phyloP scores from a whole-genome alignment of 2,113 vertebrate species.

The Noctilio leporinus region DNA sequence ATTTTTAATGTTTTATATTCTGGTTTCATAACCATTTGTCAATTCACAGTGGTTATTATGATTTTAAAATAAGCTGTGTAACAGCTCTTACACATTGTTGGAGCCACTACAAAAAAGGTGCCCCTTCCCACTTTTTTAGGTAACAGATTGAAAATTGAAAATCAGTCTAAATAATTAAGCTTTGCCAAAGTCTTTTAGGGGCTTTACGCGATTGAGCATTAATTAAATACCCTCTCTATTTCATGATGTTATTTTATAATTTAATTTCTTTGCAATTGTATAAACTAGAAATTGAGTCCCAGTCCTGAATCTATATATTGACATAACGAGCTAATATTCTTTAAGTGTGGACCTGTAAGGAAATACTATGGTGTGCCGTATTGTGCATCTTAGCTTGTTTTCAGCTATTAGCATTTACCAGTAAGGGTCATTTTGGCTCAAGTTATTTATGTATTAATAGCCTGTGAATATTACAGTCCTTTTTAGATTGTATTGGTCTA shows the following conservation, averaged over 20 bases:
- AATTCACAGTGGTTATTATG: conserved; percentile 39
- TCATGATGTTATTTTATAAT: conserved; percentile 61
- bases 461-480: conserved; percentile 85
- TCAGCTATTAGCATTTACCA: conserved; percentile 82
- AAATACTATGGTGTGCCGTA: conserved; percentile 79
- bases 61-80: conserved; percentile 57
- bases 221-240: conserved; percentile 56
- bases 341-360: conserved; percentile 75
- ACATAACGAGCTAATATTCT: conserved; percentile 73
- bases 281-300: conserved; percentile 63
- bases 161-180: conserved; percentile 50
- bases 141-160: conserved; percentile 46
- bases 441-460: conserved; percentile 86
- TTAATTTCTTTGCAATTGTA: conserved; percentile 62
- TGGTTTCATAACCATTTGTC: conserved; percentile 19
- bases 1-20: conserved; percentile 54
- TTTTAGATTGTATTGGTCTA: conserved; percentile 87
- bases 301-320: conserved; percentile 74
- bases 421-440: conserved; percentile 78
- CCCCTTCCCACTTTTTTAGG: conserved; percentile 16
- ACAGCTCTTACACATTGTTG: conserved; percentile 37
- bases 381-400: conserved; percentile 81
- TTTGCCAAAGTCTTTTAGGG: conserved; percentile 56
- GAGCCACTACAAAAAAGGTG: conserved; percentile 44
- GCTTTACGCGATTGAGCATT: conserved; percentile 65